Evolutionary conservation across 2,888 invertebrate species (phyloP).

Genomic region (Chaetogeoica ovagalla): DNA sequence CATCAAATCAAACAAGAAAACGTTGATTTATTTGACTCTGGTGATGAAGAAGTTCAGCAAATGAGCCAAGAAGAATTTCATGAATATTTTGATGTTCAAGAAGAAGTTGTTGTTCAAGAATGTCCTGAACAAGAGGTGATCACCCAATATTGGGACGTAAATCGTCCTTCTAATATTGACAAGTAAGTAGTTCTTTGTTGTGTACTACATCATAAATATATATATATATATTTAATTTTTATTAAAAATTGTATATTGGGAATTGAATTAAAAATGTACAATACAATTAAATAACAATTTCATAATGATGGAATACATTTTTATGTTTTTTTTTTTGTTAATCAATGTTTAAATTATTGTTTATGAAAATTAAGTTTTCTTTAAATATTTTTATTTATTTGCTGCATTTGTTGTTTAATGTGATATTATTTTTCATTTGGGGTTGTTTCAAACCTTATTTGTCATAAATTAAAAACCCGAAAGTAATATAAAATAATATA

Average conservation of each 20-base stretch:
- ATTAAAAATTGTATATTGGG: no score
- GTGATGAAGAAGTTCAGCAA: constrained; percentile 34
- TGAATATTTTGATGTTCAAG: constrained; percentile 61
- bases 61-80: constrained; percentile 42
- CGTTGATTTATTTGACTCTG: constrained; percentile 32
- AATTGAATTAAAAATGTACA: no score
- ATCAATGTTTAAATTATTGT: background rate
- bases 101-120: constrained; percentile 54
- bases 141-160: constrained; percentile 74
- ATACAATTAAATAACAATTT: background rate
- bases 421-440: no score
- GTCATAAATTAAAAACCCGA: no score
- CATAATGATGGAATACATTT: background rate
- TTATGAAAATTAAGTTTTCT: background rate
- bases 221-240: no score
- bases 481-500: no score
- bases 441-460: no score
- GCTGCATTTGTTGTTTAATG: no score
- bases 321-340: background rate
- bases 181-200: constrained; percentile 5
- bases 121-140: constrained; percentile 77
- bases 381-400: no score
- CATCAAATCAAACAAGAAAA: constrained; percentile 12
- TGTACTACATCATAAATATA: no score
- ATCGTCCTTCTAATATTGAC: constrained; percentile 15